These are phyloP conservation scores for Betta splendens DNA, from an alignment of 2,797 vertebrate species.

Conservation along the genomic window DNA sequence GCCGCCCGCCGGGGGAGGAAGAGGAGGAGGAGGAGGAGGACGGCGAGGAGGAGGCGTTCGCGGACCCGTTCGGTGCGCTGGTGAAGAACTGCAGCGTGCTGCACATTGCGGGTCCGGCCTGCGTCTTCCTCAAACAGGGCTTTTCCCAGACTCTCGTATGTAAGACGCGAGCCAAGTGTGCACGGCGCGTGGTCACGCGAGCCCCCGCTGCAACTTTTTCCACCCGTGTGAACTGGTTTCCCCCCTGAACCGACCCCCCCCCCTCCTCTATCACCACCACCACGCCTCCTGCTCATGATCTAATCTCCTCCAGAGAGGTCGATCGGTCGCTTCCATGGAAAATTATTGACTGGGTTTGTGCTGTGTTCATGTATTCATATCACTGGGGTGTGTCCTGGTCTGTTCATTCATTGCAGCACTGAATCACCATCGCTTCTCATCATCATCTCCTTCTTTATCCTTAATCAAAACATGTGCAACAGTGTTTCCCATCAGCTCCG, in stretches of 20 bases:
- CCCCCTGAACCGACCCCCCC: conserved; percentile 17
- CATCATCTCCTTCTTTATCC: no score
- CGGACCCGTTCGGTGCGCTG: conserved; percentile 62
- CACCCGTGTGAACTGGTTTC: conserved; percentile 25
- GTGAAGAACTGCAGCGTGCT: conserved; percentile 80
- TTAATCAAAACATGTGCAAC: conserved; percentile 12
- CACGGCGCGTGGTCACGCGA: conserved; percentile 4
- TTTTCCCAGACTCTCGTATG: conserved; percentile 75
- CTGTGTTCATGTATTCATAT: no score
- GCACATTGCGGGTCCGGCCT: conserved; percentile 82
- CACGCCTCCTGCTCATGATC: conserved; percentile 18
- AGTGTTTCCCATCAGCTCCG: conserved; percentile 4
- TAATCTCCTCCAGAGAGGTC: conserved; percentile 33
- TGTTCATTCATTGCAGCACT: no score
- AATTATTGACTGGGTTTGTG: conserved; percentile 44
- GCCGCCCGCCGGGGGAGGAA: conserved; percentile 26
- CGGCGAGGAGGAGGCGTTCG: conserved; percentile 46
- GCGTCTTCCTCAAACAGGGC: conserved; percentile 91
- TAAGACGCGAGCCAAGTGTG: conserved; percentile 43
- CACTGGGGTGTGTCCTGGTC: no score
- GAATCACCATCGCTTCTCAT: not conserved
- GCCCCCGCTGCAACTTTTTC: conserved; percentile 21
- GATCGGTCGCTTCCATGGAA: conserved; percentile 55
- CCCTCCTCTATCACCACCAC: conserved; percentile 28
- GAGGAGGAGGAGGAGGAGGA: conserved; percentile 54